These are phyloP conservation scores for Timandra comae DNA, from an alignment of 2,888 invertebrate genomes.

Conservation along the genomic window DNA sequence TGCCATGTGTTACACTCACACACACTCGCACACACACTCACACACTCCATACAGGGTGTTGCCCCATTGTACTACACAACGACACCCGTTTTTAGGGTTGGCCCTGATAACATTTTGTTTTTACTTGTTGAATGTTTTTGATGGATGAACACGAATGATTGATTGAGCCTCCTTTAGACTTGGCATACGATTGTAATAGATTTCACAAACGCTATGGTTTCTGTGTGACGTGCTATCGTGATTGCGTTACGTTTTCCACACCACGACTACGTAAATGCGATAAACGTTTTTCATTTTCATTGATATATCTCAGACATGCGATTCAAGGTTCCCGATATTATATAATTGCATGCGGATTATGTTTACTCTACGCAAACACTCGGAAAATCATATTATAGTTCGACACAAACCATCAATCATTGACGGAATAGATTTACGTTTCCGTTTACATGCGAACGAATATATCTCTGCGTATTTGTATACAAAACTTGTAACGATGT, in stretches of 20 bases:
- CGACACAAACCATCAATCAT: too few relatives aligned
- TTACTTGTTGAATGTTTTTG: slow-evolving; percentile 74
- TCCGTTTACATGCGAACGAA: too few relatives aligned
- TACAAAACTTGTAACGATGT: too few relatives aligned
- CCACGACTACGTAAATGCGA: too few relatives aligned
- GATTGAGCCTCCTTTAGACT: slow-evolving; percentile 51
- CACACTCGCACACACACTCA: slow-evolving; percentile 28
- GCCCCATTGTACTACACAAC: slow-evolving; percentile 43
- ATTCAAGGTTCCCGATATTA: too few relatives aligned
- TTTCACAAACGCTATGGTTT: slow-evolving; percentile 40
- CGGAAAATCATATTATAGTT: too few relatives aligned
- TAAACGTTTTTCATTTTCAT: too few relatives aligned
- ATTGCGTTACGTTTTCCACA: slow-evolving; percentile 18
- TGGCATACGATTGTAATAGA: slow-evolving; percentile 50
- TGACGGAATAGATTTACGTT: too few relatives aligned
- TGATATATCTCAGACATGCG: too few relatives aligned
- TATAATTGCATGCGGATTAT: too few relatives aligned
- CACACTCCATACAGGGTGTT: slow-evolving; percentile 43
- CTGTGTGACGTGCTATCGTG: slow-evolving; percentile 28
- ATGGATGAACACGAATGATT: slow-evolving; percentile 70
- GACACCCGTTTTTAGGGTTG: slow-evolving; percentile 38
- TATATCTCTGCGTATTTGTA: too few relatives aligned
- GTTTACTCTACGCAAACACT: too few relatives aligned
- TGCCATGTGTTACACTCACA: slow-evolving; percentile 18
- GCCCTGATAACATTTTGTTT: slow-evolving; percentile 67